These are phyloP conservation scores for Metopolophium dirhodum DNA, from an alignment of 1,140 invertebrate species.

Conservation along the genomic window DNA sequence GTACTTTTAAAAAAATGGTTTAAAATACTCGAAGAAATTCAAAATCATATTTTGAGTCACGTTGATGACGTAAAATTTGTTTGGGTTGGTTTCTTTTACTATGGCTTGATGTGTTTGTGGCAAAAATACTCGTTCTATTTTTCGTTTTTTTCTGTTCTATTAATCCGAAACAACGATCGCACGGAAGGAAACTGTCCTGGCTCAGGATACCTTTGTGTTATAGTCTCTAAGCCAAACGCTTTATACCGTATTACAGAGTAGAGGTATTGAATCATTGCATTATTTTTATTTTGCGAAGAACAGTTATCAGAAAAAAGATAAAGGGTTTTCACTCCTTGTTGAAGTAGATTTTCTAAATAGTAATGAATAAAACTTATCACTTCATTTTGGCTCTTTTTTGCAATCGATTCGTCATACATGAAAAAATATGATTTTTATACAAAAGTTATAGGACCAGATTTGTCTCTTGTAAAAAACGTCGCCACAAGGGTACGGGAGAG, in stretches of 20 bases:
- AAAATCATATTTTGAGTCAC: constrained; percentile 32
- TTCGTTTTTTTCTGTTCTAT: constrained; percentile 30
- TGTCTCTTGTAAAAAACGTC: not conserved
- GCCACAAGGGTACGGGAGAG: not conserved
- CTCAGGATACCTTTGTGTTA: constrained; percentile 55
- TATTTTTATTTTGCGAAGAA: too few relatives aligned
- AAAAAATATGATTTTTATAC: not conserved
- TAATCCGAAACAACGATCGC: constrained; percentile 54
- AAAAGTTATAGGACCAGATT: not conserved
- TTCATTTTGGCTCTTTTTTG: not conserved
- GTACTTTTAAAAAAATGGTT: constrained; percentile 36
- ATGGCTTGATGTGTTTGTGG: not conserved
- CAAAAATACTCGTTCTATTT: constrained; percentile 41
- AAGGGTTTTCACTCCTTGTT: not conserved
- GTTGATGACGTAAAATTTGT: constrained; percentile 15
- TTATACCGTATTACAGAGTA: too few relatives aligned
- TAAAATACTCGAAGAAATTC: constrained; percentile 2
- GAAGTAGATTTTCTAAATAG: not conserved
- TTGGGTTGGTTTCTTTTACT: not conserved
- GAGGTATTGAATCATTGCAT: too few relatives aligned
- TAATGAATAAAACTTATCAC: not conserved
- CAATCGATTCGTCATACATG: not conserved
- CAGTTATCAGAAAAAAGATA: not conserved
- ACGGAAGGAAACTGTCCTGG: constrained; percentile 27
- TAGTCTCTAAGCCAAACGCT: not conserved